Evolutionary conservation across 2,888 invertebrate genomes (phyloP).

Genomic region (Cryptophagus acutangulus): DNA sequence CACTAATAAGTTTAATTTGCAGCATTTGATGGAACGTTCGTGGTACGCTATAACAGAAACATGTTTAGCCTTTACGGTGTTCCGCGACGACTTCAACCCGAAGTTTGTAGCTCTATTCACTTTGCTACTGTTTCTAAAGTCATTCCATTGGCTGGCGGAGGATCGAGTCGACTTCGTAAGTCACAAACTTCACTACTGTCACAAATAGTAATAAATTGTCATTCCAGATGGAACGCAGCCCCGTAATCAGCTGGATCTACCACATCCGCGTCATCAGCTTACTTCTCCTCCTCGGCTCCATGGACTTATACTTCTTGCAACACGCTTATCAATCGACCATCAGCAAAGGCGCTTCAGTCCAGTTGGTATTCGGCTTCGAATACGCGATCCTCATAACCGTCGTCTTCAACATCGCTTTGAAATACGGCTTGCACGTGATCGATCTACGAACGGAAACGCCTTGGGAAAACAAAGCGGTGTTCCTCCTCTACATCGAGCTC

Average conservation of each 20-base stretch:
- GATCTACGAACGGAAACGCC: constrained; percentile 91
- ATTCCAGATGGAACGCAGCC: constrained; percentile 95
- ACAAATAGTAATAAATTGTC: not conserved
- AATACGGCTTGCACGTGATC: constrained; percentile 82
- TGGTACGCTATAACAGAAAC: constrained; percentile 99
- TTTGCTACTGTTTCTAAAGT: constrained; percentile 90
- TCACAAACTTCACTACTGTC: constrained; percentile 31
- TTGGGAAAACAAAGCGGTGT: constrained; percentile 99
- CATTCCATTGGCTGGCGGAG: constrained; percentile 99
- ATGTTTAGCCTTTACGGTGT: constrained; percentile 97
- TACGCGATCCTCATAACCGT: constrained; percentile 95
- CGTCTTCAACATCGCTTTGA: constrained; percentile 87
- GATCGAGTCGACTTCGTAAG: constrained; percentile 98
- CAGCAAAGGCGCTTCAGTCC: constrained; percentile 91
- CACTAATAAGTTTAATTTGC: constrained; percentile 28
- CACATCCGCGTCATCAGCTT: constrained; percentile 87
- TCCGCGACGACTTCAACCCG: constrained; percentile 97
- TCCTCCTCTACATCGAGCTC: constrained; percentile 92
- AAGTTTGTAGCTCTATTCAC: constrained; percentile 98
- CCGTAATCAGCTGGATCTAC: constrained; percentile 92
- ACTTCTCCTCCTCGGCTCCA: constrained; percentile 70
- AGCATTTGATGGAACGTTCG: constrained; percentile 95
- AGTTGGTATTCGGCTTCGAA: constrained; percentile 98
- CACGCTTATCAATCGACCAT: constrained; percentile 92
- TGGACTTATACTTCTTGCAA: constrained; percentile 86